Evolutionary conservation across 2,888 invertebrate species (phyloP).

Genomic region (Diarsia mendica): DNA sequence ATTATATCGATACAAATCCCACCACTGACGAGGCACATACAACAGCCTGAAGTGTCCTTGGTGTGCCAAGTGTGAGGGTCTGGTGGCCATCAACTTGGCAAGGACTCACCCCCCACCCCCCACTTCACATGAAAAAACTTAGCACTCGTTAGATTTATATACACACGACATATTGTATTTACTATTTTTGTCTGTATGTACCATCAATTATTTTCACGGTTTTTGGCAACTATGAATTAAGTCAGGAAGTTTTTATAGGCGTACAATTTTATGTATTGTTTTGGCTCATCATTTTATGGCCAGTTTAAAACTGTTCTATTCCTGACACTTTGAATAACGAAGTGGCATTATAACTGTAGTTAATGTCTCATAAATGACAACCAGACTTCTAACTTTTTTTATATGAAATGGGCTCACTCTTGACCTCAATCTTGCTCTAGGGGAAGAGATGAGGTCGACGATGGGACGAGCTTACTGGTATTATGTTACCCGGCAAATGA

Average conservation of each 20-base stretch:
- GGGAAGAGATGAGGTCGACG: no score
- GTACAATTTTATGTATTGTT: not conserved
- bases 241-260: not conserved
- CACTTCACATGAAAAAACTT: constrained; percentile 7
- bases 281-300: not conserved
- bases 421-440: no score
- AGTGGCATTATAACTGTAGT: not conserved
- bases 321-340: not conserved
- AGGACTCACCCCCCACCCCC: constrained; percentile 5
- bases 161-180: constrained; percentile 8
- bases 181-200: constrained; percentile 2
- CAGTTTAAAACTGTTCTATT: not conserved
- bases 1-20: constrained; percentile 20
- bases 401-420: no score
- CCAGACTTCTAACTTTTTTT: no score
- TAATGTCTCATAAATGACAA: no score
- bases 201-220: constrained; percentile 17
- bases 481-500: not conserved
- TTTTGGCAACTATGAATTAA: constrained; percentile 18
- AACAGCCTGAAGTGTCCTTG: constrained; percentile 58
- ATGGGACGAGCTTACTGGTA: no score
- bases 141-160: constrained; percentile 28
- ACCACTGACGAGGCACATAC: not conserved
- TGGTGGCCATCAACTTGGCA: constrained; percentile 39
- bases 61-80: constrained; percentile 62